A percentile compares a stretch with the other conserved stretches of the same genome.
These are phyloP conservation scores for Ramphastos sulfuratus DNA, from an alignment of 2,113 vertebrate genomes.

Conservation along the genomic window DNA sequence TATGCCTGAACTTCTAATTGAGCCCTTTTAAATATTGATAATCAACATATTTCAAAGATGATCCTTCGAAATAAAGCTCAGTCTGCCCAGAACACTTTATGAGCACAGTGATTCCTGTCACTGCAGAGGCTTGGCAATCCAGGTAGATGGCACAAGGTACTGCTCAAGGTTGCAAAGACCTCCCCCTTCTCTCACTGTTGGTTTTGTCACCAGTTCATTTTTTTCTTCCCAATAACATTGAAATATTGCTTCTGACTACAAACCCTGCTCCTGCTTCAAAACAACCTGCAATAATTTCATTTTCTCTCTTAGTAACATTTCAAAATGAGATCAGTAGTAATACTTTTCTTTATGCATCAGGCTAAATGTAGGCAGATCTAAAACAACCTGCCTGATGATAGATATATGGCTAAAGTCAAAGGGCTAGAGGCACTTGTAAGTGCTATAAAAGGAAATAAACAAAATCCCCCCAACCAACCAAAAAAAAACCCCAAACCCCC, in stretches of 20 bases:
- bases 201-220: background rate
- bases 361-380: slow-evolving; percentile 20
- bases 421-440: slow-evolving; percentile 4
- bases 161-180: background rate
- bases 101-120: background rate
- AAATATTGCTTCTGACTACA: slow-evolving; percentile 14
- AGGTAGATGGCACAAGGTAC: background rate
- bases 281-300: slow-evolving; percentile 23
- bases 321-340: slow-evolving; percentile 35
- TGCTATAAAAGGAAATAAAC: slow-evolving; percentile 13
- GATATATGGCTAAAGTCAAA: slow-evolving; percentile 16
- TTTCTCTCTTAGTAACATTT: slow-evolving; percentile 31
- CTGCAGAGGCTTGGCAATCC: background rate
- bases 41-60: slow-evolving; percentile 45
- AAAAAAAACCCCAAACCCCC: background rate
- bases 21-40: slow-evolving; percentile 60
- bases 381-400: slow-evolving; percentile 7
- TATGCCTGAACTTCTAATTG: slow-evolving; percentile 62
- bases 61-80: slow-evolving; percentile 16
- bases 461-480: background rate
- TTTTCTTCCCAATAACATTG: background rate
- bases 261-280: slow-evolving; percentile 5
- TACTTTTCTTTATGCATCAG: background rate
- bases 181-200: background rate
- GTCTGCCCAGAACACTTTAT: background rate